Percentiles rank a stretch among this genome's conserved stretches.
phyloP scores from a whole-genome alignment of 2,888 invertebrate species.

The Amiota minor region DNA sequence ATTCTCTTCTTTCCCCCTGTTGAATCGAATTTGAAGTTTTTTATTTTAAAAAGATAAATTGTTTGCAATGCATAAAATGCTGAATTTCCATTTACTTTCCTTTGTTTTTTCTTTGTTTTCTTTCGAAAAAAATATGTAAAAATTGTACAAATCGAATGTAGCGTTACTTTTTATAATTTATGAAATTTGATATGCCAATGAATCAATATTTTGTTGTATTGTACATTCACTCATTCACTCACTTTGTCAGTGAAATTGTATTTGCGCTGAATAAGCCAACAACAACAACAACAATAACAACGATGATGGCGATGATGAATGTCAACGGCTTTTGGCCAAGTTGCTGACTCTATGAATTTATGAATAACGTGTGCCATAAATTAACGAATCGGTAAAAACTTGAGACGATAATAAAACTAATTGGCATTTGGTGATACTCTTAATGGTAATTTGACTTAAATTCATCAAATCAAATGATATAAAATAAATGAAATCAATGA shows the following conservation, averaged over 20 bases:
- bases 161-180: no score
- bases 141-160: background rate
- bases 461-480: no score
- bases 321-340: conserved; percentile 20
- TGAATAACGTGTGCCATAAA: conserved; percentile 17
- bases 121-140: background rate
- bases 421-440: background rate
- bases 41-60: conserved; percentile 2
- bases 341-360: conserved; percentile 17
- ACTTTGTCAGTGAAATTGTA: background rate
- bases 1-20: background rate
- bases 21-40: background rate
- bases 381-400: background rate
- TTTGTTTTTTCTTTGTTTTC: background rate
- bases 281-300: no score
- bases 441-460: no score
- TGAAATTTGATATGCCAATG: conserved; percentile 12
- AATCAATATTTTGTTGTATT: background rate
- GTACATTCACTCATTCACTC: no score
- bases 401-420: background rate
- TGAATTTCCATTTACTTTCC: background rate
- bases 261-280: conserved; percentile 17
- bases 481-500: no score
- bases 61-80: conserved; percentile 6
- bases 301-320: no score